Base-by-base conservation (phyloP, 37 sponge, comb jelly and placozoan genomes). In the Oscarella lobularis region DNA sequence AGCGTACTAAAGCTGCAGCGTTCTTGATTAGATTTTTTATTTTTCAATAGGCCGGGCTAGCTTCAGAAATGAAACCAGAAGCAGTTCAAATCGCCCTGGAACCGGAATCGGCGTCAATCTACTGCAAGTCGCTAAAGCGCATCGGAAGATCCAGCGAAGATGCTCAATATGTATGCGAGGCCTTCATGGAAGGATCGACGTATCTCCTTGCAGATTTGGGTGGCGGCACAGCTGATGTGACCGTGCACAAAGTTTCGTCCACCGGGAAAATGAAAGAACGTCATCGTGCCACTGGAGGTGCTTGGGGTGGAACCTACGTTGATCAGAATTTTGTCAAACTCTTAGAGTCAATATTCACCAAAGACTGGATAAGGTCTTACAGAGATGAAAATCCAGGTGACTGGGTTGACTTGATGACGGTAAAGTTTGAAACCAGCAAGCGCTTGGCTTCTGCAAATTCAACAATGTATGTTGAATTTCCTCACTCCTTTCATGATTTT, bases 101-200 rank as follows among this genome's bases (percentile, higher is more conserved):
- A 20, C 60, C 60, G 9, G 60, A 48, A 48, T 9, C 60, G 20
- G 60, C 60, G 20, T 48, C 60, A 27, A 9, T 48, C 14, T 48
- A 48, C 60, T 48, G 60, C 20, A 9, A 20, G 9, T 20, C 9
- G 60, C 9, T 48, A 20, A 20, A 48, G 20, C 9, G 9, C 14
- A 9, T 48, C 20, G 60, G 20, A 48, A 48, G 60, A 3, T 81
- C 82, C 9, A 77, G 79, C 31, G 78, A 78, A 48, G 20, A 48
- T 48, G n/a, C n/a, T n/a, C n/a, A n/a, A n/a, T n/a, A n/a, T n/a
- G 14, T 48, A 48, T 48, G 14, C 20, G 60, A 20, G 9, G 60
- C 60, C 20, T 48, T 48, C 14, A 48, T 27, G 60, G 14, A 9
- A 48, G 60, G 20, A 20, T 27, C 60, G 20, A 48, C 14, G 60